A percentile compares a stretch with the other conserved stretches of the same genome.
phyloP scores from a whole-genome alignment of 2,888 invertebrate species.

The Idaea dimidiata region DNA sequence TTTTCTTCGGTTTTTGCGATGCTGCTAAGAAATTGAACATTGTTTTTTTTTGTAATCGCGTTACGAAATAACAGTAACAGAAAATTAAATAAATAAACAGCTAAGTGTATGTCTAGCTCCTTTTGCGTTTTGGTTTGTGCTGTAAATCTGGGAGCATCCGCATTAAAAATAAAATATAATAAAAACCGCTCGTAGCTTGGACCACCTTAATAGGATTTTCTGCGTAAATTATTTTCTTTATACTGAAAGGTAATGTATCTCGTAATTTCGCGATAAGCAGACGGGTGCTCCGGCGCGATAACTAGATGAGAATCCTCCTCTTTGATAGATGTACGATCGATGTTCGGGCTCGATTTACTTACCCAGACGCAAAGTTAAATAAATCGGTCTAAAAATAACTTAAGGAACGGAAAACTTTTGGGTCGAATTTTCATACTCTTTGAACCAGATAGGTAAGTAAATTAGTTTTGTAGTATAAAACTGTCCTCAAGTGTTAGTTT shows the following conservation, averaged over 20 bases:
- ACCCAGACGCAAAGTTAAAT: too few relatives aligned
- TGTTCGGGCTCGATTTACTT: not conserved
- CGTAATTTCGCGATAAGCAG: conserved; percentile 47
- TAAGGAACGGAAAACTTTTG: not conserved
- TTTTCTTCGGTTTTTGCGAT: too few relatives aligned
- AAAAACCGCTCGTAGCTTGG: conserved; percentile 16
- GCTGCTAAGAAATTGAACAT: too few relatives aligned
- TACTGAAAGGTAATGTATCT: conserved; percentile 60
- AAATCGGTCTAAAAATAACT: not conserved
- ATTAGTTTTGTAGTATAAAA: too few relatives aligned
- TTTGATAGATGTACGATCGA: not conserved
- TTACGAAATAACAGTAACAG: too few relatives aligned
- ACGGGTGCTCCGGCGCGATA: not conserved
- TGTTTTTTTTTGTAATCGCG: too few relatives aligned
- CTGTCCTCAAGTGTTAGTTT: not conserved
- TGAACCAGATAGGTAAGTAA: not conserved
- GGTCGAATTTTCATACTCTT: not conserved
- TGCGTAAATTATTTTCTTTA: conserved; percentile 73
- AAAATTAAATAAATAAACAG: too few relatives aligned
- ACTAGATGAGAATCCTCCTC: not conserved
- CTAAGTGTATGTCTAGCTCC: too few relatives aligned
- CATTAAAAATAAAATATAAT: too few relatives aligned
- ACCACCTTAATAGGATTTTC: conserved; percentile 47
- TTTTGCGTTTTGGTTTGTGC: too few relatives aligned
- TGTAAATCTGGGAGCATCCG: too few relatives aligned